phyloP scores from a whole-genome alignment of 2,797 vertebrate genomes.

The Cuniculus paca region DNA sequence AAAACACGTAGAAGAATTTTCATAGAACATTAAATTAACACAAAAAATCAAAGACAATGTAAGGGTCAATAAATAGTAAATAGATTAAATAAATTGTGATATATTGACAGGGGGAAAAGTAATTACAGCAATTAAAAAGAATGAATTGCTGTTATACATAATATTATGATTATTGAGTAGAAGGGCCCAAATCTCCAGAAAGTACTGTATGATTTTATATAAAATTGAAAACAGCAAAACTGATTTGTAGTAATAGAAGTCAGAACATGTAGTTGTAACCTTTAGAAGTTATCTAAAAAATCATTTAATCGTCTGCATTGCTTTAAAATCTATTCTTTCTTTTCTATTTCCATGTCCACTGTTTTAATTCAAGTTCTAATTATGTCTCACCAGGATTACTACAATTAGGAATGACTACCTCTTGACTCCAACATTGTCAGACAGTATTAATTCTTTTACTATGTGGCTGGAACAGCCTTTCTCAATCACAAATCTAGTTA shows the following conservation, averaged over 20 bases:
- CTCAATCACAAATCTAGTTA: slow-evolving; percentile 30
- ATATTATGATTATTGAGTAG: slow-evolving; percentile 13
- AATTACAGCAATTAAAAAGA: slow-evolving; percentile 18
- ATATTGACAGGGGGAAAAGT: background rate
- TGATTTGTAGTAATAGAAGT: slow-evolving; percentile 8
- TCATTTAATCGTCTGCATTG: background rate
- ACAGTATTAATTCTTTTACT: slow-evolving; percentile 6
- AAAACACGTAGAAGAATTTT: background rate
- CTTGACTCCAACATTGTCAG: background rate
- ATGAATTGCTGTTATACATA: background rate
- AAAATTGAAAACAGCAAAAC: slow-evolving; percentile 42
- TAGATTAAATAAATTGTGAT: slow-evolving; percentile 19
- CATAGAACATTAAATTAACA: slow-evolving; percentile 1
- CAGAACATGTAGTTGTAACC: background rate
- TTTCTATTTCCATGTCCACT: slow-evolving; percentile 1
- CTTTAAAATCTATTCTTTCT: slow-evolving; percentile 27
- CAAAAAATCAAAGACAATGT: slow-evolving; percentile 12
- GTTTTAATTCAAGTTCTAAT: slow-evolving; percentile 42
- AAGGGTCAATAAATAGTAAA: background rate
- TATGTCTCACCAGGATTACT: slow-evolving; percentile 5
- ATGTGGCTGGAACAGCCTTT: background rate
- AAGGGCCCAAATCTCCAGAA: background rate
- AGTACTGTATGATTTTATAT: slow-evolving; percentile 13
- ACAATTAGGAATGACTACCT: background rate
- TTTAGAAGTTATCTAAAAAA: background rate